Evolutionary conservation across 2,113 vertebrate species (phyloP).

Genomic region (Microcebus jonahi): DNA sequence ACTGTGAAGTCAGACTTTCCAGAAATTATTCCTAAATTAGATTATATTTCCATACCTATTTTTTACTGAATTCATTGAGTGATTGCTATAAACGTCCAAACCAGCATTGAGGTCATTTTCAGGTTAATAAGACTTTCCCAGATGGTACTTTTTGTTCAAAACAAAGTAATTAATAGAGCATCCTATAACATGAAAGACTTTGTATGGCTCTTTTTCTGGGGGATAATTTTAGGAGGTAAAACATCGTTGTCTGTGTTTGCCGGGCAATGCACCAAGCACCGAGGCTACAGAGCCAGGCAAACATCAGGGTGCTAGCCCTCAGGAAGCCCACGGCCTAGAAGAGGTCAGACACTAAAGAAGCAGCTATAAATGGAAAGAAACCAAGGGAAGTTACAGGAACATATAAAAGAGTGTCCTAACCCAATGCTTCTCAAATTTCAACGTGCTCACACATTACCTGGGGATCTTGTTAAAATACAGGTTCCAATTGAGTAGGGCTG

Average conservation of each 20-base stretch:
- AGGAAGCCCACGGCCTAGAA: background rate
- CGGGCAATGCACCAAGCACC: no score
- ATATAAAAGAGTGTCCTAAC: background rate
- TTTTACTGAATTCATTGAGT: background rate
- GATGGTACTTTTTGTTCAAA: background rate
- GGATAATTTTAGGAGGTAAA: background rate
- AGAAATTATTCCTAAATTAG: background rate
- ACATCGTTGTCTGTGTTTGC: background rate
- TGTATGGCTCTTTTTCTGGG: background rate
- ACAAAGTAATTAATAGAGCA: background rate
- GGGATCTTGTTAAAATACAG: background rate
- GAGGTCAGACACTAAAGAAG: background rate
- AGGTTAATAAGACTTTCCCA: background rate
- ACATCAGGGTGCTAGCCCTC: background rate
- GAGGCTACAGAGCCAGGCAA: background rate
- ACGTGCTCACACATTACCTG: background rate
- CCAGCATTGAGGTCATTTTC: background rate
- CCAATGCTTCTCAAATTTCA: background rate
- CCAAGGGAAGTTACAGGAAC: background rate
- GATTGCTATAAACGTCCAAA: background rate
- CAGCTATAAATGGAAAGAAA: background rate
- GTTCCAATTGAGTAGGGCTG: background rate
- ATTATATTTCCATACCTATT: background rate
- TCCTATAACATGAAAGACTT: background rate
- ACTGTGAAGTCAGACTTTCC: background rate